A percentile compares a stretch with the other conserved stretches of the same genome.
These are phyloP conservation scores for Microdon myrmicae DNA, from an alignment of 2,888 invertebrate genomes.

Conservation along the genomic window DNA sequence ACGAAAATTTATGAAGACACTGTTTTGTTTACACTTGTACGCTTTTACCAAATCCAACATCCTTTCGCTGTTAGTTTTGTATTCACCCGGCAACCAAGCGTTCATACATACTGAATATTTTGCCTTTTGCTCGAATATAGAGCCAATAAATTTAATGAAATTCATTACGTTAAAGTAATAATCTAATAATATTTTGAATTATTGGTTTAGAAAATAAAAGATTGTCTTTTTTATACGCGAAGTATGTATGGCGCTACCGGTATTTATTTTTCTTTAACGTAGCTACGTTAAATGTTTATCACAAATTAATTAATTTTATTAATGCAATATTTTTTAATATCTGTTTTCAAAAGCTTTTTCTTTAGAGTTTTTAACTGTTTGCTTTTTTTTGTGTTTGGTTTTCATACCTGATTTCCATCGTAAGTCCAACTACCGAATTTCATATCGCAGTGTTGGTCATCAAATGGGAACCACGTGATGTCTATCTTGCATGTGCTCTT, in stretches of 20 bases:
- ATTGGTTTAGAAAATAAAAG: too few species aligned
- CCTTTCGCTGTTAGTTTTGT: conserved; percentile 11
- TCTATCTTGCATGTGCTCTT: conserved; percentile 99
- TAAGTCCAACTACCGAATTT: conserved; percentile 99
- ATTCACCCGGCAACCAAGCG: too few species aligned
- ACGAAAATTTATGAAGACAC: too few species aligned
- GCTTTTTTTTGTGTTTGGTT: conserved; percentile 56
- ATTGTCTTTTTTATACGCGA: too few species aligned
- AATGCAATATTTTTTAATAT: conserved; percentile 21
- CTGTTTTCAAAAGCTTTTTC: neutral
- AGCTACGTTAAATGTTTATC: conserved; percentile 7
- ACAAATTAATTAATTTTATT: conserved; percentile 25
- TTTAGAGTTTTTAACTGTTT: neutral
- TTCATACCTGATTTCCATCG: conserved; percentile 91
- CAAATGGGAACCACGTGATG: conserved; percentile 99
- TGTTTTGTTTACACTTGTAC: too few species aligned
- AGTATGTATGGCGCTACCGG: too few species aligned
- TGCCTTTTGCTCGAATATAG: too few species aligned
- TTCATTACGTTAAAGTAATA: too few species aligned
- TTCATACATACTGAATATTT: too few species aligned
- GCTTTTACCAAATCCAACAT: conserved; percentile 26
- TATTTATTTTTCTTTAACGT: conserved; percentile 27
- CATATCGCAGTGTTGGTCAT: conserved; percentile 99
- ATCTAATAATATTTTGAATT: too few species aligned
- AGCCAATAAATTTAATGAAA: too few species aligned